Base-by-base conservation (phyloP, 2,113 vertebrate genomes). In the Alethe castanea region DNA sequence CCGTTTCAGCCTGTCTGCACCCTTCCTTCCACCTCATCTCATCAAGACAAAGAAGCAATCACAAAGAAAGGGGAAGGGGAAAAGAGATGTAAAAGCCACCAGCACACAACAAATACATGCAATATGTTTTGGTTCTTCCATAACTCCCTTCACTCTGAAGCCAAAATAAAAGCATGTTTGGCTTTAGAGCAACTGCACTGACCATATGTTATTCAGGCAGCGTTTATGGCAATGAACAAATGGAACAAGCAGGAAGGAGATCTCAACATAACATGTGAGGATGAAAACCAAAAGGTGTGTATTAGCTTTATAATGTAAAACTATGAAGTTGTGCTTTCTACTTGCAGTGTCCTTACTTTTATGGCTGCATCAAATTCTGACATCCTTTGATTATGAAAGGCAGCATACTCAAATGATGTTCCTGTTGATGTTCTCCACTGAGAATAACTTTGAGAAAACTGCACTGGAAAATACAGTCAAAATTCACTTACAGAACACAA, bases 211-310 rank as follows among this genome's bases (percentile, higher is more conserved):
- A 52, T 14, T 14, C 5, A 62, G 57, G 54, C 31, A 86, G 56
- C 16, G 8, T 56, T 66, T 64, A 64, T 13, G 14, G n/a, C 15
- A 71, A 71, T 45, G 65, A 86, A 71, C 12, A 89, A 50, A 62
- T 5, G 5, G 23, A 90, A 65, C 12, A 80, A 82, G 9, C 16
- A 78, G 18, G 35, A 82, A 69, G 25, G 16, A 90, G 26, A 77
- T 25, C 17, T 33, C 69, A 45, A 36, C 2, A 3, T 31, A 72
- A 56, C 14, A 69, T 1, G 0, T 12, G 31, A 73, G 25, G n/a
- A 64, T 79, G 35, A 83, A 92, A 83, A 69, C 12, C 15, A 73
- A 28, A 83, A 71, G 33, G 40, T 60, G 10, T 3, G 0, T 56
- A 52, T 52, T 44, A 67, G 26, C 29, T 67, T 72, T 33, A 8